Conservation (phyloP, 1,140 invertebrate species). For the Pseudomyrmex flavicornis region DNA sequence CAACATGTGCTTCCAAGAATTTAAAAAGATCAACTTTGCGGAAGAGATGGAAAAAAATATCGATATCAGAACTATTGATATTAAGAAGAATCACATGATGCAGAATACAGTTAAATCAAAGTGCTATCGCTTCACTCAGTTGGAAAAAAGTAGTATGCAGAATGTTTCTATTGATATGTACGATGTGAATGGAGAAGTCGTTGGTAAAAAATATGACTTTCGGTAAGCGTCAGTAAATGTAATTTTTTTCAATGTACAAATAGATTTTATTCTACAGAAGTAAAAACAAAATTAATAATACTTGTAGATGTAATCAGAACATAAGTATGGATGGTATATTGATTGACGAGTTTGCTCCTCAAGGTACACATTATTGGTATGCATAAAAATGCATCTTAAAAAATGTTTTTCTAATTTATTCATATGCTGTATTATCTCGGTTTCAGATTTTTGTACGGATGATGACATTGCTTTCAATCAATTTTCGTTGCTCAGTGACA, state of each 20-base stretch:
- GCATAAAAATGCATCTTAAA: neutral
- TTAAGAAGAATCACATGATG: slow-evolving; percentile 69
- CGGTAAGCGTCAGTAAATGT: slow-evolving; percentile 66
- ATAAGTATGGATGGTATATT: slow-evolving; percentile 73
- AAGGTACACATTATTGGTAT: slow-evolving; percentile 59
- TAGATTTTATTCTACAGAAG: too few species aligned
- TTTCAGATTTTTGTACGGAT: slow-evolving; percentile 31
- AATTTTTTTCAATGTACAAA: neutral
- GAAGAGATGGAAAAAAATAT: slow-evolving; percentile 76
- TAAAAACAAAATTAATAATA: too few species aligned
- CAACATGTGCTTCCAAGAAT: slow-evolving; percentile 75
- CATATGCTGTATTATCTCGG: neutral
- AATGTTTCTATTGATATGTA: slow-evolving; percentile 71
- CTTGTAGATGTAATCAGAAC: slow-evolving; percentile 76
- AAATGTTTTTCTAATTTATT: neutral
- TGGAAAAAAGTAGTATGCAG: slow-evolving; percentile 73
- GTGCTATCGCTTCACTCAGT: slow-evolving; percentile 77
- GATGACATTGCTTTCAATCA: neutral
- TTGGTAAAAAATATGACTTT: slow-evolving; percentile 83
- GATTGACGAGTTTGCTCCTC: slow-evolving; percentile 74
- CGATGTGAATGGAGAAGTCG: slow-evolving; percentile 77
- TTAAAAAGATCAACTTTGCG: slow-evolving; percentile 73
- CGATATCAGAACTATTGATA: slow-evolving; percentile 75
- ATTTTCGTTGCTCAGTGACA: neutral
- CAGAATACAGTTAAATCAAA: slow-evolving; percentile 76